Conservation (phyloP, 2,888 invertebrate species). For the Crepidodera aurea region DNA sequence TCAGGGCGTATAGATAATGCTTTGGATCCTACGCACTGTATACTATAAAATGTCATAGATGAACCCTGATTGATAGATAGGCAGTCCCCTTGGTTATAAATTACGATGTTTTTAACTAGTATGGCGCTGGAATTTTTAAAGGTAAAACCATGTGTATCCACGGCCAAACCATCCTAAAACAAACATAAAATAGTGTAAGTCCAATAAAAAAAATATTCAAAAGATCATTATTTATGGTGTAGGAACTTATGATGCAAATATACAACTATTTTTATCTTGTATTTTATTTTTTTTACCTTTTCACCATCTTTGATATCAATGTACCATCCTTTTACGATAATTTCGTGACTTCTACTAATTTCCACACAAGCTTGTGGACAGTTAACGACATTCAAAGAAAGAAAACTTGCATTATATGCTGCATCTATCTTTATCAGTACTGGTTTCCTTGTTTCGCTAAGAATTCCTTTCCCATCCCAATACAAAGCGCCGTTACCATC, state of each 20-base stretch:
- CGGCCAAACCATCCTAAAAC: slow-evolving; percentile 6
- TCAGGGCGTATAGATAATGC: slow-evolving; percentile 11
- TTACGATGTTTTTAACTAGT: neutral
- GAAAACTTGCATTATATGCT: neutral
- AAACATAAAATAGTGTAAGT: neutral
- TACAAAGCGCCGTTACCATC: slow-evolving; percentile 12
- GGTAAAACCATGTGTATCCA: slow-evolving; percentile 17
- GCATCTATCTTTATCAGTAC: slow-evolving; percentile 3
- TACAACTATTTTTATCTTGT: too few relatives aligned
- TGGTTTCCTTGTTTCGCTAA: slow-evolving; percentile 7
- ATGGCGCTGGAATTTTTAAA: slow-evolving; percentile 2
- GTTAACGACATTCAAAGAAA: neutral
- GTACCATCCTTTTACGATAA: neutral
- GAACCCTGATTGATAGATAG: slow-evolving; percentile 4
- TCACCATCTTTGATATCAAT: slow-evolving; percentile 9
- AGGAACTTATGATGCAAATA: too few relatives aligned
- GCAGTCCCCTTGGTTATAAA: slow-evolving; percentile 13
- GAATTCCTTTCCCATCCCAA: slow-evolving; percentile 15
- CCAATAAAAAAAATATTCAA: too few relatives aligned
- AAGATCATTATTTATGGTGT: too few relatives aligned
- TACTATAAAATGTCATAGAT: neutral
- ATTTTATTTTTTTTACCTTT: slow-evolving; percentile 11
- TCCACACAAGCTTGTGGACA: slow-evolving; percentile 15
- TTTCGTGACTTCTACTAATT: neutral
- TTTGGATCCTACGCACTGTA: slow-evolving; percentile 14